These are phyloP conservation scores for Danio aesculapii DNA, from an alignment of 2,797 vertebrate species.

Conservation along the genomic window DNA sequence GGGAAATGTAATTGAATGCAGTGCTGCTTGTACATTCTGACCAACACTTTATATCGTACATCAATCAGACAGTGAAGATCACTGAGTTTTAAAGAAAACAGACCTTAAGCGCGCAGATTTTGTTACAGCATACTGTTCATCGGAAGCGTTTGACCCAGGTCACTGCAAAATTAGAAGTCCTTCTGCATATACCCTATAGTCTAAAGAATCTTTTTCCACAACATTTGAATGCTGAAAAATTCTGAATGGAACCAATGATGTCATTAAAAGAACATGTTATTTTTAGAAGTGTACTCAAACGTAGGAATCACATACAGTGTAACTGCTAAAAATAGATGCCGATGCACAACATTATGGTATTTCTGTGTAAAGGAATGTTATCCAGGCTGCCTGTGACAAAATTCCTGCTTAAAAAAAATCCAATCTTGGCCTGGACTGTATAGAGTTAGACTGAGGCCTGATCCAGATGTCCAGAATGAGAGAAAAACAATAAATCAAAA, in stretches of 20 bases:
- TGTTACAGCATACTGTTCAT: too few species aligned
- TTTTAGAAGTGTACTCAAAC: background rate
- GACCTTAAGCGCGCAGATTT: too few species aligned
- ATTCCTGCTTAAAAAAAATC: conserved; percentile 13
- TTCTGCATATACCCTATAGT: too few species aligned
- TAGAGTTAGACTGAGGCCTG: conserved; percentile 24
- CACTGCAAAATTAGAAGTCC: too few species aligned
- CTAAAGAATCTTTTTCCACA: background rate
- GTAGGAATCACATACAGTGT: background rate
- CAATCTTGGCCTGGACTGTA: conserved; percentile 18
- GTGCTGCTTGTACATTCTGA: too few species aligned
- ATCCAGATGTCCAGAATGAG: conserved; percentile 52
- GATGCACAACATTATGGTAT: conserved; percentile 31
- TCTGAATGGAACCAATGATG: background rate
- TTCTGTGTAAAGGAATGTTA: conserved; percentile 10
- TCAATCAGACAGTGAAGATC: too few species aligned
- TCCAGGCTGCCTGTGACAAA: conserved; percentile 23
- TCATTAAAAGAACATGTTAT: background rate
- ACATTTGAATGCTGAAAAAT: too few species aligned
- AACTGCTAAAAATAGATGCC: background rate
- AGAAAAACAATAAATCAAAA: conserved; percentile 48
- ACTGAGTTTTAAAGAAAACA: too few species aligned
- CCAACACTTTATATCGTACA: too few species aligned
- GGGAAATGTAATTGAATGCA: too few species aligned
- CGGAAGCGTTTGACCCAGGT: too few species aligned